Conservation (phyloP, 2,113 vertebrate species). For the Bungarus multicinctus region DNA sequence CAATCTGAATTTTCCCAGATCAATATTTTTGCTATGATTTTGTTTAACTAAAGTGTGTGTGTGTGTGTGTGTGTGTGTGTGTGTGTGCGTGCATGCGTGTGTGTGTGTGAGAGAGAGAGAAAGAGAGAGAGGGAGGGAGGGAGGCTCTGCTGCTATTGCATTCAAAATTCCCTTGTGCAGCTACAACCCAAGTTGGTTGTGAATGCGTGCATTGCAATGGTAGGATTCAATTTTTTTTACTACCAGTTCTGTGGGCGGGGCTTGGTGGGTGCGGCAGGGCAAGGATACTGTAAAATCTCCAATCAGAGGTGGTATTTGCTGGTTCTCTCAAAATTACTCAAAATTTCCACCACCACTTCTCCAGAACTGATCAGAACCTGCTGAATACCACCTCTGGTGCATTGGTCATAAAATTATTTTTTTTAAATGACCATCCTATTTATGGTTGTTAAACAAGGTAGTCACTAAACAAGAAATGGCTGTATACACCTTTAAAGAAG, state of each 20-base stretch:
- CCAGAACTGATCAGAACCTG: too few relatives aligned
- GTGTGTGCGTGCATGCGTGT: too few relatives aligned
- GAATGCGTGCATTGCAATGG: not conserved
- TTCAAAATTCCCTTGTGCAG: not conserved
- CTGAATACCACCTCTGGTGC: too few relatives aligned
- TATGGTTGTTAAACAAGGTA: not conserved
- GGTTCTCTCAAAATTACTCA: too few relatives aligned
- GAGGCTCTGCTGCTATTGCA: not conserved
- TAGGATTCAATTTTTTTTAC: too few relatives aligned
- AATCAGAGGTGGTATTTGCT: too few relatives aligned
- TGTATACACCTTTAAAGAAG: not conserved
- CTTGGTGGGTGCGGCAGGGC: too few relatives aligned
- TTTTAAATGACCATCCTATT: not conserved
- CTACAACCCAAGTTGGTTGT: not conserved
- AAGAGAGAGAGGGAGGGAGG: not conserved
- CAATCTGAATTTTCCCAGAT: constrained; percentile 34
- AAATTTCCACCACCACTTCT: too few relatives aligned
- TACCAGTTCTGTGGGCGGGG: too few relatives aligned
- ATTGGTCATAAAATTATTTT: not conserved
- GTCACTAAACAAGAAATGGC: not conserved
- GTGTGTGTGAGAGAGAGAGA: not conserved
- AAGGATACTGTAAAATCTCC: too few relatives aligned
- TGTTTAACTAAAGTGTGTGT: constrained; percentile 21
- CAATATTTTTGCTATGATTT: constrained; percentile 30
- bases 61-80: not conserved